These are phyloP conservation scores for Syrrhaptes paradoxus DNA, from an alignment of 2,113 vertebrate genomes.

Conservation along the genomic window DNA sequence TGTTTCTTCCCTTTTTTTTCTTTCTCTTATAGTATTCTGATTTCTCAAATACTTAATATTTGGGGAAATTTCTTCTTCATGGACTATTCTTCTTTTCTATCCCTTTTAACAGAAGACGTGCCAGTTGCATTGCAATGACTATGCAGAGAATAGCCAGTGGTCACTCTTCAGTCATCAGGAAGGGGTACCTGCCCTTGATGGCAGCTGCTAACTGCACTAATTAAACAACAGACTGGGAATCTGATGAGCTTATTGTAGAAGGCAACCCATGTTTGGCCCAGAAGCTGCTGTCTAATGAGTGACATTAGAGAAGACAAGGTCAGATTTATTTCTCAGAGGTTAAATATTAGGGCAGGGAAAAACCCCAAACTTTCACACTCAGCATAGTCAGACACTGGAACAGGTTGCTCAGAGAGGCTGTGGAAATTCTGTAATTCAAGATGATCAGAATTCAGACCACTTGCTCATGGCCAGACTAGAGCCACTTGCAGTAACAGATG, in stretches of 20 bases:
- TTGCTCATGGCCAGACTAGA: neutral
- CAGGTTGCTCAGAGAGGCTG: neutral
- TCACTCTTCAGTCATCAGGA: accelerated
- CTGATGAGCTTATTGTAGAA: neutral
- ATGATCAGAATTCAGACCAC: neutral
- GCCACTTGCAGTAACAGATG: neutral
- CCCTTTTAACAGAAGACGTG: neutral
- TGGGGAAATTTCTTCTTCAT: neutral
- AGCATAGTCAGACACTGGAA: neutral
- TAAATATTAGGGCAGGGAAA: neutral
- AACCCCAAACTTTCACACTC: accelerated
- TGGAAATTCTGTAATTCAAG: neutral
- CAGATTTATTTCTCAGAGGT: neutral
- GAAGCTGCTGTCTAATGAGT: neutral
- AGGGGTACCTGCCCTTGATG: neutral
- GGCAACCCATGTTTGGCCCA: neutral
- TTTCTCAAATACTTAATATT: neutral
- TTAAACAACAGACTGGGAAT: neutral
- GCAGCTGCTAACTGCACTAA: neutral
- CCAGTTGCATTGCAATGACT: neutral
- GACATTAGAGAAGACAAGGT: neutral
- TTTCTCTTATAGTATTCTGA: neutral
- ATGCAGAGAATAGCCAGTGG: neutral
- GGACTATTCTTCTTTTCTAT: neutral
- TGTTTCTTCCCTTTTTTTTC: neutral